A percentile compares a stretch with the other conserved stretches of the same genome.
These are phyloP conservation scores for Eleginops maclovinus DNA, from an alignment of 2,113 vertebrate genomes.

Conservation along the genomic window DNA sequence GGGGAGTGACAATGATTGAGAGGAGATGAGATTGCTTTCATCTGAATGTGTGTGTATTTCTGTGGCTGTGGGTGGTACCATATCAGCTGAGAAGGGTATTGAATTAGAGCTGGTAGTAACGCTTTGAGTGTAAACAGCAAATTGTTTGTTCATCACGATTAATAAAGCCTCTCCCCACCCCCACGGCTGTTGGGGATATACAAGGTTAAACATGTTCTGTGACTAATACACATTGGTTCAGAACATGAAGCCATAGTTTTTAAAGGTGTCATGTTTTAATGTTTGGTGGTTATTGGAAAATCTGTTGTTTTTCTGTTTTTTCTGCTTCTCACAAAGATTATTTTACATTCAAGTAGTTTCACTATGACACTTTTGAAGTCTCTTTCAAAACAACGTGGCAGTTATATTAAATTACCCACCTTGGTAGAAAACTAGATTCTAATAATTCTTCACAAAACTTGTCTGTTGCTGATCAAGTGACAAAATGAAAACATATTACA, in stretches of 20 bases:
- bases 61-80: constrained; percentile 27
- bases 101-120: constrained; percentile 28
- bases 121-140: constrained; percentile 60
- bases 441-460: too few relatives aligned
- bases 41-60: constrained; percentile 28
- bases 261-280: constrained; percentile 12
- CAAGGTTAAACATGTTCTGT: constrained; percentile 39
- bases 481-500: background rate
- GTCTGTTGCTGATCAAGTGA: background rate
- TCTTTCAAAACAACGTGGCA: background rate
- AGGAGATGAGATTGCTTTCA: constrained; percentile 21
- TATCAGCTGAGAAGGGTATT: constrained; percentile 24
- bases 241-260: constrained; percentile 14
- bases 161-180: constrained; percentile 38
- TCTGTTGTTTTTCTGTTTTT: background rate
- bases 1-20: constrained; percentile 31
- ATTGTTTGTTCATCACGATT: constrained; percentile 55
- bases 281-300: background rate
- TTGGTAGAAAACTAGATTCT: background rate
- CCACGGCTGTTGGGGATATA: constrained; percentile 21
- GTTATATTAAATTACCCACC: background rate
- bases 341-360: background rate
- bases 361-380: background rate
- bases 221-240: constrained; percentile 30
- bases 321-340: background rate